Evolutionary conservation across 2,113 vertebrate genomes (phyloP).

Genomic region (human): DNA sequence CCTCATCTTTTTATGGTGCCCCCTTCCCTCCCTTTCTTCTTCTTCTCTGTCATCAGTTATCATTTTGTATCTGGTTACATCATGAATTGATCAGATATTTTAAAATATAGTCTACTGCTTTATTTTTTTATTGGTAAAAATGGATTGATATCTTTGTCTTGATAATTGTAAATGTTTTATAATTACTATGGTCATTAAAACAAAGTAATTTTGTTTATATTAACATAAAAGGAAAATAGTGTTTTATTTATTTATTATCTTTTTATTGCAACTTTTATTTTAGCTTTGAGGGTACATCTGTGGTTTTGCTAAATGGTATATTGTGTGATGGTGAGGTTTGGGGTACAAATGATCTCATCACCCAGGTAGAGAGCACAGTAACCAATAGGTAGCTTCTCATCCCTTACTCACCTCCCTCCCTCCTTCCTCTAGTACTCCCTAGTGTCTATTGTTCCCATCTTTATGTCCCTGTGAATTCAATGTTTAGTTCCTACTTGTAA

Average conservation of each 20-base stretch:
- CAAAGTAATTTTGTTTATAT: constrained; percentile 15
- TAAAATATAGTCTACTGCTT: not conserved
- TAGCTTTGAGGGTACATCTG: no score
- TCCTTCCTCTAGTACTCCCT: no score
- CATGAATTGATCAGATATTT: constrained; percentile 18
- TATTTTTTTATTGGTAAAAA: not conserved
- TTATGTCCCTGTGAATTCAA: no score
- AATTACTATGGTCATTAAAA: not conserved
- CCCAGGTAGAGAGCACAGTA: no score
- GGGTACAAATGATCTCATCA: no score
- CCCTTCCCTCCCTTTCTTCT: not conserved
- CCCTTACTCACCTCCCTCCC: no score
- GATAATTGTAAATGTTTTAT: not conserved
- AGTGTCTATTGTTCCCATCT: no score
- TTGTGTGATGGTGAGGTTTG: no score
- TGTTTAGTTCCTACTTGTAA: no score
- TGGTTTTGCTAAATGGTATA: no score
- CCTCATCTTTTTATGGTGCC: not conserved
- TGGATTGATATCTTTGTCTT: not conserved
- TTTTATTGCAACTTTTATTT: no score
- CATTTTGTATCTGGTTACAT: not conserved
- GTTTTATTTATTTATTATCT: not conserved
- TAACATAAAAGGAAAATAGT: not conserved
- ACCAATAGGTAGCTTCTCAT: no score
- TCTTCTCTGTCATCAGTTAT: not conserved